Evolutionary conservation across 2,797 vertebrate genomes (phyloP).

Genomic region (Graptemys geographica): DNA sequence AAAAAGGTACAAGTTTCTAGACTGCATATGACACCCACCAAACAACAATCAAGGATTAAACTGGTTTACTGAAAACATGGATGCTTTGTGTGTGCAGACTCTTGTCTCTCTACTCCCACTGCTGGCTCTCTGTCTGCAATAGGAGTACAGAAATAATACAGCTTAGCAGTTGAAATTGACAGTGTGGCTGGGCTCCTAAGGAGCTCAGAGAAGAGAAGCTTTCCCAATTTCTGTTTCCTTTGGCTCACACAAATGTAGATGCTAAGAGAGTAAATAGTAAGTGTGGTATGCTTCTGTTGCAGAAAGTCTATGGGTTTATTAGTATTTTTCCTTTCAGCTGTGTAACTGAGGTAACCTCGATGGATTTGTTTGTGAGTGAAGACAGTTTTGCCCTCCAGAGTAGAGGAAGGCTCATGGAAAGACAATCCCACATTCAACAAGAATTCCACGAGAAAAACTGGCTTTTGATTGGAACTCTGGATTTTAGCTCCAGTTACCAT

Average conservation of each 20-base stretch:
- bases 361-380: background rate
- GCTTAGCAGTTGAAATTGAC: background rate
- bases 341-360: background rate
- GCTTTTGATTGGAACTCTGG: background rate
- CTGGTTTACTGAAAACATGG: background rate
- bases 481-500: background rate
- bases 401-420: background rate
- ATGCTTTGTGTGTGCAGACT: background rate
- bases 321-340: background rate
- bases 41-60: background rate
- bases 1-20: background rate
- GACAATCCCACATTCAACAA: background rate
- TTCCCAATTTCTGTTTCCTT: background rate
- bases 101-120: background rate
- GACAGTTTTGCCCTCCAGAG: background rate
- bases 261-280: background rate
- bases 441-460: background rate
- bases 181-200: background rate
- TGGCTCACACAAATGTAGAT: background rate
- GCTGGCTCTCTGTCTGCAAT: background rate
- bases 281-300: background rate
- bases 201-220: background rate
- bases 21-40: background rate
- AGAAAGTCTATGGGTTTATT: background rate
- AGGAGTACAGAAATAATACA: no score